phyloP scores from a whole-genome alignment of 2,113 vertebrate species.

The Siniperca chuatsi region DNA sequence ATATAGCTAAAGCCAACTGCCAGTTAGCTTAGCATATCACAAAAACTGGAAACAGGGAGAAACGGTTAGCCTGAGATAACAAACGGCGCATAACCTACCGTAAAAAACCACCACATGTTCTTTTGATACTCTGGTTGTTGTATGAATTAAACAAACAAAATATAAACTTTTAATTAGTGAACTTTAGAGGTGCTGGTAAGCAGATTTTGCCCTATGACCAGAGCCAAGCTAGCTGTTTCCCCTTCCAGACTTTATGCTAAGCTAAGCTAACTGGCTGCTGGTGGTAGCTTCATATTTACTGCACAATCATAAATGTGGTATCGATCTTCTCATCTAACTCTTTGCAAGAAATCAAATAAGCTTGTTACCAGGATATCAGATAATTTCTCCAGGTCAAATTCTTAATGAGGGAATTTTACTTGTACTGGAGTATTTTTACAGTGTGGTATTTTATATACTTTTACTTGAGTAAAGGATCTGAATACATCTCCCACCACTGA shows the following conservation, averaged over 20 bases:
- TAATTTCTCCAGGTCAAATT: background rate
- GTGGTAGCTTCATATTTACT: background rate
- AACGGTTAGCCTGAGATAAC: background rate
- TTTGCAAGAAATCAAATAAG: background rate
- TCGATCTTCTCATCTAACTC: background rate
- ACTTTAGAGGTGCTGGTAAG: background rate
- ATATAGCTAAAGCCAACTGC: background rate
- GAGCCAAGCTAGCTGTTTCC: background rate
- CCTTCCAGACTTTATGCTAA: background rate
- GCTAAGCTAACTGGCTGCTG: conserved; percentile 1
- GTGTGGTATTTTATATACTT: background rate
- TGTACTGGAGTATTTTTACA: background rate
- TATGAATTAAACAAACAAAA: too few species aligned
- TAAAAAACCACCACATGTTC: too few species aligned
- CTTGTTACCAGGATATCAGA: background rate
- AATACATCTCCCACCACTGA: background rate
- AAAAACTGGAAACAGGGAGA: background rate
- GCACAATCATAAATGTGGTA: background rate
- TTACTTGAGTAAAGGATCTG: background rate
- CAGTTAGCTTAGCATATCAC: background rate
- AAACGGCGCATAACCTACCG: too few species aligned
- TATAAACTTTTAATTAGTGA: too few species aligned
- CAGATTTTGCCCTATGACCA: background rate
- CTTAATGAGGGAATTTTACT: background rate
- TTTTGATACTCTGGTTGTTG: too few species aligned